Evolutionary conservation across 2,797 vertebrate species (phyloP), one percentile per base, ranked within the genome.

Genomic region (Dendrocincla tyrannina): DNA sequence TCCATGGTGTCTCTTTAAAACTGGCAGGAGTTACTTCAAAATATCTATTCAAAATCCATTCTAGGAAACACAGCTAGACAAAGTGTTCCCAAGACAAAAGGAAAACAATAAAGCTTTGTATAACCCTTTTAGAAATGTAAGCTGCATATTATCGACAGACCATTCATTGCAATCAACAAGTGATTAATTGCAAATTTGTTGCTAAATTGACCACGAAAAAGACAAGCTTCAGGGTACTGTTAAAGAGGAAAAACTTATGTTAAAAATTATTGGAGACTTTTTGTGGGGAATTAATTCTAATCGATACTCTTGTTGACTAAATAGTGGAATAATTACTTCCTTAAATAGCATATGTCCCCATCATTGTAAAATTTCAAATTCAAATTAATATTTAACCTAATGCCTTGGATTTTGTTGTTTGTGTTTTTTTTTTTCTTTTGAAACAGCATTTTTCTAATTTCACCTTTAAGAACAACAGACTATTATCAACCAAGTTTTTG

Each of bases 301-400:
- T 98, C 98, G 47, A 98, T 98, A 97, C 68, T 72, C 69, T 94
- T 97, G 97, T 97, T 98, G 97, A 97, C 96, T 97, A 94, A 67
- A 96, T 62, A 94, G 80, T 96, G 84, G 90, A 97, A 96, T 98
- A 98, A 98, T 96, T 89, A 97, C 96, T 97, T 97, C 97, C 97
- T 97, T 98, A 98, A 97, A 98, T 96, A 97, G 96, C 24, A 3
- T 86, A 93, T 42, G 75, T 92, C 92, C 85, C 67, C 96, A 97
- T 97, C 97, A 97, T 97, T 97, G 70, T 52, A 95, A 92, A 95
- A 96, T 97, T 96, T 96, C 92, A 97, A 96, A 97, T 96, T 96
- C 91, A 97, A 97, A 98, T 98, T 98, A 98, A 98, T 98, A 98
- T 98, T 98, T 98, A 98, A 98, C 95, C 79, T 97, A 97, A 94